Conservation (phyloP, 2,888 invertebrate genomes). For the Syritta pipiens region DNA sequence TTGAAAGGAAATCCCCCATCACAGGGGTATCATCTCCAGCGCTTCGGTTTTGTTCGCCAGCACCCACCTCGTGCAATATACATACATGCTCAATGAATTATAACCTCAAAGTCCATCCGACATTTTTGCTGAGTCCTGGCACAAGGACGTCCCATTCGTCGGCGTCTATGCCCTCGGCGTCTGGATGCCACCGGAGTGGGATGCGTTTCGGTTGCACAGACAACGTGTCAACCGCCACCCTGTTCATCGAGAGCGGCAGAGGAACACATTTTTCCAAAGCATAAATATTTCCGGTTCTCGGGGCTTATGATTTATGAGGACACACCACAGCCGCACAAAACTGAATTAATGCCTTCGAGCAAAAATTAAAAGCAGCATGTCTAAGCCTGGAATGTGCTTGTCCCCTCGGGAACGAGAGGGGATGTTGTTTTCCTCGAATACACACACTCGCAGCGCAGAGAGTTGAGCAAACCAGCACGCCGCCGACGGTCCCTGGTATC, state of each 20-base stretch:
- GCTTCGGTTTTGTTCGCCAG: slow-evolving; percentile 5
- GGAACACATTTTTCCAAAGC: not conserved
- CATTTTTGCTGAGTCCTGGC: slow-evolving; percentile 49
- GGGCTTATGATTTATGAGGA: not conserved
- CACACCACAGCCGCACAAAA: slow-evolving; percentile 5
- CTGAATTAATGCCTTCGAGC: slow-evolving; percentile 36
- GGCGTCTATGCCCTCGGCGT: not conserved
- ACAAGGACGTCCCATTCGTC: not conserved
- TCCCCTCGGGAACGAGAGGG: slow-evolving; percentile 3
- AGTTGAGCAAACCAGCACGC: too few species aligned
- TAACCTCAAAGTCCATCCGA: slow-evolving; percentile 46
- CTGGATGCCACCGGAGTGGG: too few species aligned
- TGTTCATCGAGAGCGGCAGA: not conserved
- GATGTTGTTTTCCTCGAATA: not conserved
- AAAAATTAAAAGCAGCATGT: slow-evolving; percentile 49
- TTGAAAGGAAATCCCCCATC: slow-evolving; percentile 53
- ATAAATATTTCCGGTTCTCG: not conserved
- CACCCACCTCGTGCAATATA: slow-evolving; percentile 16
- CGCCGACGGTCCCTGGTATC: not conserved
- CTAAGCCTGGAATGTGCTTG: slow-evolving; percentile 38
- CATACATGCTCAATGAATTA: slow-evolving; percentile 33
- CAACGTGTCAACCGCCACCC: not conserved
- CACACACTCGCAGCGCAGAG: too few species aligned
- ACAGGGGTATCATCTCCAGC: slow-evolving; percentile 30
- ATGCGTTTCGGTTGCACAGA: not conserved